Evolutionary conservation across 1,140 invertebrate genomes (phyloP).

Genomic region (Leptopilina boulardi): DNA sequence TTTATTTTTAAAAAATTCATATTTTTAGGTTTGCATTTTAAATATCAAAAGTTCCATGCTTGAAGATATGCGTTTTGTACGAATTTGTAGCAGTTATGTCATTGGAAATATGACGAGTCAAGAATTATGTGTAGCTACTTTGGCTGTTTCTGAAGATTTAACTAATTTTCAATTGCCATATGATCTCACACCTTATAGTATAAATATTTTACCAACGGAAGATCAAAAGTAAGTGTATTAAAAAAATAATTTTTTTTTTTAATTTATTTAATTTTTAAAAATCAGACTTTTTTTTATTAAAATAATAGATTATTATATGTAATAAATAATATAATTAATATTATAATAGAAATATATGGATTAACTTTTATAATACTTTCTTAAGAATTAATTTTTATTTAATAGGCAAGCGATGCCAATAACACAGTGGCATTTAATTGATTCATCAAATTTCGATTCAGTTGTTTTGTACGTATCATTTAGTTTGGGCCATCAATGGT

Average conservation of each 20-base stretch:
- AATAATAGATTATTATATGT: too few species aligned
- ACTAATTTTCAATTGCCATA: conserved; percentile 65
- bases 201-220: conserved; percentile 68
- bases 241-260: background rate
- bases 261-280: background rate
- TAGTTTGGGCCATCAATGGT: conserved; percentile 72
- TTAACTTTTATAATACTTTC: background rate
- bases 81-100: conserved; percentile 77
- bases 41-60: conserved; percentile 75
- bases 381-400: conserved; percentile 36
- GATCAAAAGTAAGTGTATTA: conserved; percentile 65
- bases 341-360: too few species aligned
- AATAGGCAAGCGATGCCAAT: conserved; percentile 75
- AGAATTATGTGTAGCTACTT: conserved; percentile 74
- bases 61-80: conserved; percentile 77
- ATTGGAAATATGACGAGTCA: conserved; percentile 76
- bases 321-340: too few species aligned
- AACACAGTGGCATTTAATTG: conserved; percentile 73
- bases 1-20: conserved; percentile 38
- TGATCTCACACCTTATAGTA: conserved; percentile 67
- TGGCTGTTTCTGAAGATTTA: conserved; percentile 72
- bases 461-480: conserved; percentile 70
- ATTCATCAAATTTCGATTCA: conserved; percentile 64
- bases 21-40: conserved; percentile 71
- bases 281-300: conserved; percentile 23